Evolutionary conservation across 92 coral and sea anemone species (phyloP), one percentile per base, ranked within the genome.

Genomic region (Hydrozoanthus gracilis): DNA sequence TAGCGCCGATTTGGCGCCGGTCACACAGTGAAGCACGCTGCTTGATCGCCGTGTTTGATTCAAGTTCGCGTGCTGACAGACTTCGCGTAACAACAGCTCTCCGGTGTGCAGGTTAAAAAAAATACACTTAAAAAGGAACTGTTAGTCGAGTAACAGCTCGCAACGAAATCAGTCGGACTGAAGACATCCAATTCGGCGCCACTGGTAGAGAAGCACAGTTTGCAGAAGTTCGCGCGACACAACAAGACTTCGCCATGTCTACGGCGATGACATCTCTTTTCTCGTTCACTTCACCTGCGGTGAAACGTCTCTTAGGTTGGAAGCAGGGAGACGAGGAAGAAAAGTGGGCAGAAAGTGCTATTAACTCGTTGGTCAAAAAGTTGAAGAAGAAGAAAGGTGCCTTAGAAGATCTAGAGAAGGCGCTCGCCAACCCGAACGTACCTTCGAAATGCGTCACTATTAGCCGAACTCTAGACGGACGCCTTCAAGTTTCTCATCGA

Each of bases 51-150:
- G 61, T 2, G 74, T 65, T 80, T 80, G 73, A 65, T 45, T 65
- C 73, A 9, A 80, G 73, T 60, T 80, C 85, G 74, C 85, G 85
- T 80, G 85, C 73, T 80, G 74, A 80, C 85, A 48, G 73, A 80
- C 71, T 50, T 66, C 2, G 73, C 60, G 46, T 80, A 73, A 65
- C 72, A 49, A 80, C 62, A 80, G 72, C 60, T 27, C 74, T 80
- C 66, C 44, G 73, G 18, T 67, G 44, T 65, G 50, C 73, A 44
- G 85, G 72, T 80, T 68, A 17, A 27, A 49, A 64, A 72, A 80
- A 80, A 49, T 74, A 39, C 85, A n/a, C 66, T 27, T 27, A 27
- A 80, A 65, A 80, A 80, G 72, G 73, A 65, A 65, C 85, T 65
- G 74, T 80, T 80, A 6, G 35, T 80, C 58, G 11, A 44, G 73